Percentiles rank a stretch among this genome's conserved stretches.
Conservation (phyloP, 1,140 invertebrate species). For the Acromyrmex charruanus region DNA sequence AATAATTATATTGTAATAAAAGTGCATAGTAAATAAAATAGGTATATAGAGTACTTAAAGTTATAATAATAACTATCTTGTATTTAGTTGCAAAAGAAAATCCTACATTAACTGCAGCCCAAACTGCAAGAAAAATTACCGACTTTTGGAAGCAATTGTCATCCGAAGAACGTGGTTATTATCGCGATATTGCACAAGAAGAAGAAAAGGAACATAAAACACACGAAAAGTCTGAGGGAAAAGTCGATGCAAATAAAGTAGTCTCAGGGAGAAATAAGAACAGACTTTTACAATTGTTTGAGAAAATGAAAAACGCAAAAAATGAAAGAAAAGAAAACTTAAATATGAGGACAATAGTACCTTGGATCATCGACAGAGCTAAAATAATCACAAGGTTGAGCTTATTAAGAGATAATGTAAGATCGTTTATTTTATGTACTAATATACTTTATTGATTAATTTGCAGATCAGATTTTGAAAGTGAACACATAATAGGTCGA, state of each 20-base stretch:
- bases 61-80: slow-evolving; percentile 42
- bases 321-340: slow-evolving; percentile 64
- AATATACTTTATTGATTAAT: slow-evolving; percentile 33
- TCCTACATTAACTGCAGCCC: slow-evolving; percentile 81
- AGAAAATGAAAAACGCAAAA: slow-evolving; percentile 77
- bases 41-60: not conserved
- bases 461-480: slow-evolving; percentile 63
- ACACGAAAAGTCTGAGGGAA: slow-evolving; percentile 23
- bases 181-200: slow-evolving; percentile 79
- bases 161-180: slow-evolving; percentile 84
- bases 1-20: not conserved
- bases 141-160: slow-evolving; percentile 83
- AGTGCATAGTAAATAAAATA: not conserved
- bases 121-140: slow-evolving; percentile 82
- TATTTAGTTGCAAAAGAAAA: slow-evolving; percentile 77
- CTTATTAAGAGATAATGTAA: not conserved
- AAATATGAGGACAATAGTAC: slow-evolving; percentile 71
- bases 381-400: slow-evolving; percentile 64
- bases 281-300: slow-evolving; percentile 73
- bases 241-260: slow-evolving; percentile 56
- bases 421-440: slow-evolving; percentile 47
- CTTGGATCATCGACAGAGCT: slow-evolving; percentile 73
- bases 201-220: slow-evolving; percentile 26
- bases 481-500: slow-evolving; percentile 71
- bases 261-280: slow-evolving; percentile 71